phyloP scores from a whole-genome alignment of 2,888 invertebrate species.

The Calameuta filiformis region DNA sequence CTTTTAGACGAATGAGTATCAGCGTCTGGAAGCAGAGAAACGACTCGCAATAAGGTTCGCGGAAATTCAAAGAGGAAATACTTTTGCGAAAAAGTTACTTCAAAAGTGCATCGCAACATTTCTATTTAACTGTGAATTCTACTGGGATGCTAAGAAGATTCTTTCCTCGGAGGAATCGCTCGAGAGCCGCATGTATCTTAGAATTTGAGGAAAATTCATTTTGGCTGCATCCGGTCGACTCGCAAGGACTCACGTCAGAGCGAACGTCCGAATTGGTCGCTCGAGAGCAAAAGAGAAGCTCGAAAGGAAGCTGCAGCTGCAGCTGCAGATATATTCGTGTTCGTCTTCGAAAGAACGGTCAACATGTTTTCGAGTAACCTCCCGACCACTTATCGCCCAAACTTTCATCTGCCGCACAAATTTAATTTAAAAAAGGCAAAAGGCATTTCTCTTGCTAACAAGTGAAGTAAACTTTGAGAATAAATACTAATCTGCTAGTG shows the following conservation, averaged over 20 bases:
- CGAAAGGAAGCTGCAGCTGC: too few relatives aligned
- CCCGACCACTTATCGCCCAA: not conserved
- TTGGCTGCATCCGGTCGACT: too few relatives aligned
- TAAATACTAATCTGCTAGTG: not conserved
- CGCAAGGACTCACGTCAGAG: too few relatives aligned
- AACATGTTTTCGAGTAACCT: too few relatives aligned
- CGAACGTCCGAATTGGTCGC: too few relatives aligned
- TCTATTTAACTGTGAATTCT: not conserved
- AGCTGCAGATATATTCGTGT: too few relatives aligned
- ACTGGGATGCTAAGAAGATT: not conserved
- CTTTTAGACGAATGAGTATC: not conserved
- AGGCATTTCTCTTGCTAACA: not conserved
- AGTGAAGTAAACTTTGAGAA: not conserved
- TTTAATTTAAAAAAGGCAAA: not conserved
- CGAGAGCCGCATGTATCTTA: not conserved
- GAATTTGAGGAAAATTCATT: not conserved
- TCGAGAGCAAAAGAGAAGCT: too few relatives aligned
- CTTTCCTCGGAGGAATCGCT: not conserved
- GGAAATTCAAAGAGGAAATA: not conserved
- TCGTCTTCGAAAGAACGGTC: too few relatives aligned
- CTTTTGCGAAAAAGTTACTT: not conserved
- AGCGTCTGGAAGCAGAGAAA: not conserved
- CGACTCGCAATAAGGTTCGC: not conserved
- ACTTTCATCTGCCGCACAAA: not conserved
- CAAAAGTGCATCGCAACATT: not conserved